Conservation (phyloP, 92 coral and sea anemone genomes). For the Micromussa lordhowensis region DNA sequence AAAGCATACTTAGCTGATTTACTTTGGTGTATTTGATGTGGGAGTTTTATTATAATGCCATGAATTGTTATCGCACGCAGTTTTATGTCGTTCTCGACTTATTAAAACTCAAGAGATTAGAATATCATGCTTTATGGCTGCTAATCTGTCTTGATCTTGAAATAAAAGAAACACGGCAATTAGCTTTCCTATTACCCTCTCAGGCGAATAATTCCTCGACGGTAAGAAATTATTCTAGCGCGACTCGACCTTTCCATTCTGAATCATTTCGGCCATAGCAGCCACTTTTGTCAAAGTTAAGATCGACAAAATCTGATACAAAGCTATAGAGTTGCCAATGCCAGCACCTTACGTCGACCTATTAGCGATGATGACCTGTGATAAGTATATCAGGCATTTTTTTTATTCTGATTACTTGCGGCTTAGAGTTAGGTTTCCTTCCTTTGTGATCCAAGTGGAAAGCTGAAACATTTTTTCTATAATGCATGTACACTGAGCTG, state of each 20-base stretch:
- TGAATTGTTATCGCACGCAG: background rate
- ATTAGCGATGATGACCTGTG: background rate
- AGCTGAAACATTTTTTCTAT: background rate
- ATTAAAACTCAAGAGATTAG: conserved; percentile 21
- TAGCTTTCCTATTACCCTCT: background rate
- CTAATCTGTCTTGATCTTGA: conserved; percentile 36
- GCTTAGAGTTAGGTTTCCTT: background rate
- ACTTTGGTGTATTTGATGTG: background rate
- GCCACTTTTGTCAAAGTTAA: background rate
- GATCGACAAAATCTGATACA: background rate
- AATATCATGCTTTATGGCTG: conserved; percentile 13
- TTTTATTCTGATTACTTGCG: background rate
- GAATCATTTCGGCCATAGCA: background rate
- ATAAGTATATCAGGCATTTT: background rate
- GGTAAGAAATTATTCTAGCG: background rate
- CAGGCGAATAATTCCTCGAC: background rate
- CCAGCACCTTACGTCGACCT: background rate
- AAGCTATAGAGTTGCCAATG: background rate
- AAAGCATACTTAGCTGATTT: conserved; percentile 11
- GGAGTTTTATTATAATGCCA: background rate
- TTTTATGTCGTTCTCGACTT: conserved; percentile 4
- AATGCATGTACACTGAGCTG: background rate
- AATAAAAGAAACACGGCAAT: background rate
- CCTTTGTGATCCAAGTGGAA: background rate
- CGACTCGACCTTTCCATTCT: background rate